phyloP scores from a whole-genome alignment of 2,797 vertebrate genomes.

The Octomys mimax region DNA sequence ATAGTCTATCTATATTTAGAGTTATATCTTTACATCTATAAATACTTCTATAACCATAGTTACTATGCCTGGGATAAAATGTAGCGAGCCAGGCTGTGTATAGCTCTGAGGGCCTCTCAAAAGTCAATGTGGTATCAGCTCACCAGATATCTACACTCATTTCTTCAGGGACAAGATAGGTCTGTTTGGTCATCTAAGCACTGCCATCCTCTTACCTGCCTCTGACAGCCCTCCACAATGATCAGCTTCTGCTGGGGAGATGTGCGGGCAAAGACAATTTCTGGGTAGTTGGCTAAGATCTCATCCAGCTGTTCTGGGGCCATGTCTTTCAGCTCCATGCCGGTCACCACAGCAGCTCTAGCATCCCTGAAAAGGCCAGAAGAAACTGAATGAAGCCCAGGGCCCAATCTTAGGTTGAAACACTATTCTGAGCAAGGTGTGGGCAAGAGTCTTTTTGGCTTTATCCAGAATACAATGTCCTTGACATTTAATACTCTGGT shows the following conservation, averaged over 20 bases:
- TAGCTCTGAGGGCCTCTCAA: neutral
- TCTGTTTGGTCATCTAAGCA: neutral
- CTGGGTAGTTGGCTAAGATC: constrained; percentile 86
- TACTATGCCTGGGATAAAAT: neutral
- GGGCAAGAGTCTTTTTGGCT: neutral
- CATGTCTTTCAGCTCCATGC: constrained; percentile 91
- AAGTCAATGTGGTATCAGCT: neutral
- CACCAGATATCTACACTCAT: neutral
- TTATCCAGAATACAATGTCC: neutral
- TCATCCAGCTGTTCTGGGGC: constrained; percentile 88
- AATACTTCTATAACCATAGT: neutral
- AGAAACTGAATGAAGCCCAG: neutral
- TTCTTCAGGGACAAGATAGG: neutral
- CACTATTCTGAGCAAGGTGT: neutral
- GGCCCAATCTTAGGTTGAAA: neutral
- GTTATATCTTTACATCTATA: neutral
- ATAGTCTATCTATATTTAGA: neutral
- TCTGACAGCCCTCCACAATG: constrained; percentile 92
- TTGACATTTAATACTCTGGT: neutral
- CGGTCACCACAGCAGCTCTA: constrained; percentile 89
- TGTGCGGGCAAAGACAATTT: constrained; percentile 92
- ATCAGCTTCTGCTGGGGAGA: constrained; percentile 92
- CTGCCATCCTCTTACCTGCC: constrained; percentile 86
- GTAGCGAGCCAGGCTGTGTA: neutral
- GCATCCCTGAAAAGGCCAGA: constrained; percentile 86